Conservation (phyloP, 1,140 invertebrate species). For the Drosophila seguyi region DNA sequence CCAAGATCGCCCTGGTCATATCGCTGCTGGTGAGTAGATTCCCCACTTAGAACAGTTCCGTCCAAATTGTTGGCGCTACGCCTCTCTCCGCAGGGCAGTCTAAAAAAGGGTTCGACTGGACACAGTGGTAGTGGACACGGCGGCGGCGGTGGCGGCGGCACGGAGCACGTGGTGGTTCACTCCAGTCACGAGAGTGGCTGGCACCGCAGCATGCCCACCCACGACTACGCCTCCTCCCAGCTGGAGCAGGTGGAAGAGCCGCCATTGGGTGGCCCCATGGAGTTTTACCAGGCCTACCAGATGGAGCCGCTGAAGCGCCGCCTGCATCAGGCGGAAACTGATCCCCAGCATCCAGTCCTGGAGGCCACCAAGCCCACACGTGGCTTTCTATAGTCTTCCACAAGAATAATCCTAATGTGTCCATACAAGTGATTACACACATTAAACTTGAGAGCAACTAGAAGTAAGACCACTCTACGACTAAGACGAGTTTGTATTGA, state of each 20-base stretch:
- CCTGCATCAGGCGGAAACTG: slow-evolving; percentile 20
- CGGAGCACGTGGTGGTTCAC: slow-evolving; percentile 88
- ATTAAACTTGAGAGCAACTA: slow-evolving; percentile 4
- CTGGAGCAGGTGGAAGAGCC: slow-evolving; percentile 36
- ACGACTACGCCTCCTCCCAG: slow-evolving; percentile 48
- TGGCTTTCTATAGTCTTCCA: slow-evolving; percentile 62
- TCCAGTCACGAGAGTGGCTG: slow-evolving; percentile 74
- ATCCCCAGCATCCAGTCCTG: slow-evolving; percentile 3
- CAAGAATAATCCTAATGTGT: not conserved
- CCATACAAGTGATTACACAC: not conserved
- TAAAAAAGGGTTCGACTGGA: slow-evolving; percentile 87
- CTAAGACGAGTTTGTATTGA: not conserved
- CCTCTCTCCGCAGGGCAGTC: slow-evolving; percentile 85
- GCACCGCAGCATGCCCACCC: slow-evolving; percentile 78
- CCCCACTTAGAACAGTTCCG: slow-evolving; percentile 16
- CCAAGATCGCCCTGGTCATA: slow-evolving; percentile 89
- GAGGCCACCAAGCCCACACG: slow-evolving; percentile 18
- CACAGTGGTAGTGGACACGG: slow-evolving; percentile 83
- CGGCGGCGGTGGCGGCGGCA: slow-evolving; percentile 17
- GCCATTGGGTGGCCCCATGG: slow-evolving; percentile 23
- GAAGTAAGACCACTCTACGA: not conserved
- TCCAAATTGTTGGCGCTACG: slow-evolving; percentile 64
- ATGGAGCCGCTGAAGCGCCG: slow-evolving; percentile 48
- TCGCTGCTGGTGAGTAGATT: slow-evolving; percentile 86
- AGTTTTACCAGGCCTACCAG: slow-evolving; percentile 60